phyloP scores from a whole-genome alignment of 2,797 vertebrate species.

The Xenopus petersii region DNA sequence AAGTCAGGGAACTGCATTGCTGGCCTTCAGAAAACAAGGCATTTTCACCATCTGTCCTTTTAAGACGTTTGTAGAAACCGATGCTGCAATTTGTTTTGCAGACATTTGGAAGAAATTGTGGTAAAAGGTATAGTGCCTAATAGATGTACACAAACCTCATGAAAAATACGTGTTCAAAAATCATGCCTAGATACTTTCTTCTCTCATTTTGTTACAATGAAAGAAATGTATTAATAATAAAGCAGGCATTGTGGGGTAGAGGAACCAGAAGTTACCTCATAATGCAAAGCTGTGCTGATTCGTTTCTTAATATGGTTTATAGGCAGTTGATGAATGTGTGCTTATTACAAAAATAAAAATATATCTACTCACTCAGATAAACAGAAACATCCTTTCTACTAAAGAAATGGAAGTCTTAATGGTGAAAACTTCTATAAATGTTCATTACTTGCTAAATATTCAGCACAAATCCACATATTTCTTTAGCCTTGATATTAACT shows the following conservation, averaged over 20 bases:
- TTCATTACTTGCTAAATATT: too few relatives aligned
- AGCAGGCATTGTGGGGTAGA: conserved; percentile 18
- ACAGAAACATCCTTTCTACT: too few relatives aligned
- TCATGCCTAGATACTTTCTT: conserved; percentile 32
- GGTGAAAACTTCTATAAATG: too few relatives aligned
- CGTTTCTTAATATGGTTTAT: conserved; percentile 4
- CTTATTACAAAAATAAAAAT: too few relatives aligned
- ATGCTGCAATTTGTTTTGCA: conserved; percentile 39
- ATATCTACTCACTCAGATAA: too few relatives aligned
- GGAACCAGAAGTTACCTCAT: conserved; percentile 8
- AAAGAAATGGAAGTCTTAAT: too few relatives aligned
- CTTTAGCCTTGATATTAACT: too few relatives aligned
- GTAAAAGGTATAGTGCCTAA: conserved; percentile 25
- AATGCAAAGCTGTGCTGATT: not conserved
- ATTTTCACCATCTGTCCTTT: conserved; percentile 49
- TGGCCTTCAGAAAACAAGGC: conserved; percentile 49
- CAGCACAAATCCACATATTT: too few relatives aligned
- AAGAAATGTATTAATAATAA: conserved; percentile 51
- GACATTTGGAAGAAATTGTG: conserved; percentile 22
- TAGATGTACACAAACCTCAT: conserved; percentile 17
- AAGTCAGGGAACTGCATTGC: conserved; percentile 52
- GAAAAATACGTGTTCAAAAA: conserved; percentile 9
- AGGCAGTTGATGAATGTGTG: too few relatives aligned
- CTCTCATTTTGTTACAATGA: conserved; percentile 27
- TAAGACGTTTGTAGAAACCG: conserved; percentile 52